These are phyloP conservation scores for Corythoichthys intestinalis DNA, from an alignment of 2,113 vertebrate species.

Conservation along the genomic window DNA sequence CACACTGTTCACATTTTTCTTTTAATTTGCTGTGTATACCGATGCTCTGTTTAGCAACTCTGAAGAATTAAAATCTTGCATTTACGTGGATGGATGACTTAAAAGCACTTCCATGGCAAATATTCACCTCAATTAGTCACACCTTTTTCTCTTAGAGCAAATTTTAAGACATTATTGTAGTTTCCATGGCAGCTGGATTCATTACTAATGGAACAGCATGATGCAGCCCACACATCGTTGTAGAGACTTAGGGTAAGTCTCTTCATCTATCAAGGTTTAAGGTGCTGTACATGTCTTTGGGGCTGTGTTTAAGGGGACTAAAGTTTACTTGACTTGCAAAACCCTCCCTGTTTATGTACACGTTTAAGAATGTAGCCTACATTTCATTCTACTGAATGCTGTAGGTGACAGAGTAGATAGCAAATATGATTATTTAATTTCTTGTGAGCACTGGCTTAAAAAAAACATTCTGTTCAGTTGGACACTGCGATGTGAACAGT, in stretches of 20 bases:
- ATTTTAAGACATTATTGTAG: slow-evolving; percentile 26
- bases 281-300: slow-evolving; percentile 12
- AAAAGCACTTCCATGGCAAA: not conserved
- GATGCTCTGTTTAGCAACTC: not conserved
- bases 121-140: slow-evolving; percentile 9
- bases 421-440: not conserved
- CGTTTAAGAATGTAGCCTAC: not conserved
- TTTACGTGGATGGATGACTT: not conserved
- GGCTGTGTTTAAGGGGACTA: slow-evolving; percentile 25
- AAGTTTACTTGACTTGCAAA: slow-evolving; percentile 5
- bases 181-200: slow-evolving; percentile 44
- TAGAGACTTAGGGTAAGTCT: slow-evolving; percentile 5
- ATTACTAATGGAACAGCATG: slow-evolving; percentile 20
- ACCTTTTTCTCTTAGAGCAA: slow-evolving; percentile 23
- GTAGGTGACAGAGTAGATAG: not conserved
- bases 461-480: not conserved
- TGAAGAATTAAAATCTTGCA: not conserved
- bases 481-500: too few species aligned
- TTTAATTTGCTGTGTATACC: not conserved
- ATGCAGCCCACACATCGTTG: slow-evolving; percentile 34
- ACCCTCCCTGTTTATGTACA: not conserved
- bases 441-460: not conserved
- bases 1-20: not conserved
- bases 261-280: slow-evolving; percentile 40
- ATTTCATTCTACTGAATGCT: not conserved